These are phyloP conservation scores for Zaprionus davidi DNA, from an alignment of 1,140 invertebrate genomes.

Conservation along the genomic window DNA sequence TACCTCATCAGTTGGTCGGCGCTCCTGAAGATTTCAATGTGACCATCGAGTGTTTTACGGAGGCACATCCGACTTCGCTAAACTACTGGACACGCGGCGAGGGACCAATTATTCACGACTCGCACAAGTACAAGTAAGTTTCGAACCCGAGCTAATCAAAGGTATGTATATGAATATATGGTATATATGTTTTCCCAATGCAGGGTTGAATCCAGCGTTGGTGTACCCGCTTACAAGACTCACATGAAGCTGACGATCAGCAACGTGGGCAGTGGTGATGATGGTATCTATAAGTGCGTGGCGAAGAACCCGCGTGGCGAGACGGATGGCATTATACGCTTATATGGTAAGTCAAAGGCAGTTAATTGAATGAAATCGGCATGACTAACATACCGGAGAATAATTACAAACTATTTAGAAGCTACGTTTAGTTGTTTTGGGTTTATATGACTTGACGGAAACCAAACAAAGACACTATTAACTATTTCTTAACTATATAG, in stretches of 20 bases:
- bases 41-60: conserved; percentile 94
- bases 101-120: conserved; percentile 95
- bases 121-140: conserved; percentile 89
- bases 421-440: too few species aligned
- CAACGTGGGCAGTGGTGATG: conserved; percentile 90
- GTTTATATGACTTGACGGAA: too few species aligned
- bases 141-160: neutral
- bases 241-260: conserved; percentile 92
- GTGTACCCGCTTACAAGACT: conserved; percentile 91
- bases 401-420: too few species aligned
- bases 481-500: too few species aligned
- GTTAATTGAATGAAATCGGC: too few species aligned
- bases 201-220: conserved; percentile 88
- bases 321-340: conserved; percentile 94
- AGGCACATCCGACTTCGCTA: conserved; percentile 94
- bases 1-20: conserved; percentile 87
- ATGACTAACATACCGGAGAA: too few species aligned
- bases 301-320: conserved; percentile 96
- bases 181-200: neutral
- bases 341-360: conserved; percentile 91
- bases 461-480: too few species aligned
- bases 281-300: conserved; percentile 94
- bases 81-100: conserved; percentile 96
- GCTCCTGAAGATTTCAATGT: conserved; percentile 92
- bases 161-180: neutral